phyloP scores from a whole-genome alignment of 1,140 invertebrate species.

The Nebria ingens region DNA sequence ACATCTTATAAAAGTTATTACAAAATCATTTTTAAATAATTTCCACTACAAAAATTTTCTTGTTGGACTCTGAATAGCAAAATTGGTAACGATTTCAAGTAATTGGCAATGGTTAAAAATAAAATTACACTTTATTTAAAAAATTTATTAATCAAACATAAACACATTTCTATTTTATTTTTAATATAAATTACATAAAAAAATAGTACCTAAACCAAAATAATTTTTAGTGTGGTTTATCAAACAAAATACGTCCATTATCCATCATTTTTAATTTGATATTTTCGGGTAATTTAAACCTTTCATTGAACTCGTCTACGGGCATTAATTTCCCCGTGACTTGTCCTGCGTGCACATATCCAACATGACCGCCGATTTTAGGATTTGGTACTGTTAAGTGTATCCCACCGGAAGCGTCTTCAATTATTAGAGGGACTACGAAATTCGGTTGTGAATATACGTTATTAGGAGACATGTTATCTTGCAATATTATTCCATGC shows the following conservation, averaged over 20 bases:
- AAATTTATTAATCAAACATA: too few species aligned
- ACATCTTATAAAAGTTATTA: neutral
- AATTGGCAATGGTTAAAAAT: too few species aligned
- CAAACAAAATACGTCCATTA: too few species aligned
- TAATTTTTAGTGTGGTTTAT: too few species aligned
- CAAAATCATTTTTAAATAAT: neutral
- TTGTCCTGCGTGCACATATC: neutral
- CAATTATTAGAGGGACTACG: neutral
- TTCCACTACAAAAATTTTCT: too few species aligned
- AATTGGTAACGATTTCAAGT: too few species aligned
- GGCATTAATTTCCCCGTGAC: neutral
- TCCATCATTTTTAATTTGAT: neutral
- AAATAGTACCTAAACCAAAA: too few species aligned
- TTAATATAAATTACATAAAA: too few species aligned
- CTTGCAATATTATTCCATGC: neutral
- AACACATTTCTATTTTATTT: too few species aligned
- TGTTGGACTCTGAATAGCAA: too few species aligned
- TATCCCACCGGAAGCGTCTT: neutral
- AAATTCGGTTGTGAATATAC: neutral
- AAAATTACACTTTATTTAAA: neutral
- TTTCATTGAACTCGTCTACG: neutral
- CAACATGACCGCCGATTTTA: neutral
- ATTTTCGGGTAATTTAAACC: neutral
- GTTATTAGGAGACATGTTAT: neutral
- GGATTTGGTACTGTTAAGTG: neutral